Conservation (phyloP, 2,113 vertebrate species). For the Pica pica region DNA sequence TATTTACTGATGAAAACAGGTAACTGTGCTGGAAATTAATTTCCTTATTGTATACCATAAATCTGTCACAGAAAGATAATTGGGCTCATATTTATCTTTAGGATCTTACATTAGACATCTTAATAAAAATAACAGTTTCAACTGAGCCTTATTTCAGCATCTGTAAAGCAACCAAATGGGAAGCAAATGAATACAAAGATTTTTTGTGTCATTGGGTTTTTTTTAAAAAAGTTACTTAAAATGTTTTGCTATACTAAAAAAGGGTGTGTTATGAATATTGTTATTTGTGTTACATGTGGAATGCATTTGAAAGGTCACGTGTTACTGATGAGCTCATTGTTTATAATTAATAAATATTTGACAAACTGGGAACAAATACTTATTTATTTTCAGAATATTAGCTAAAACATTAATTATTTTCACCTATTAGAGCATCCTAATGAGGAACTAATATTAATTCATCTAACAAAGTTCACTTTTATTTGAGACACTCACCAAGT, state of each 20-base stretch:
- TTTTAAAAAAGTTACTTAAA: background rate
- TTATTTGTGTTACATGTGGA: background rate
- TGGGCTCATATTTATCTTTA: background rate
- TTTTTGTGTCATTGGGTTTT: background rate
- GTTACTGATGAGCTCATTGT: background rate
- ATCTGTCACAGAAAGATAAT: background rate
- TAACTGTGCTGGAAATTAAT: background rate
- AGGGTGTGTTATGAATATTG: background rate
- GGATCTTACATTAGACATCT: background rate
- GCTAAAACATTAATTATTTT: conserved; percentile 61
- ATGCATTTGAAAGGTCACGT: background rate
- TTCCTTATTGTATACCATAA: background rate
- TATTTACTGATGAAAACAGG: background rate
- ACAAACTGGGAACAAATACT: conserved; percentile 20
- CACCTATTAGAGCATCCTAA: conserved; percentile 42
- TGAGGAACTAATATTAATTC: conserved; percentile 54
- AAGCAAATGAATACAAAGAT: background rate
- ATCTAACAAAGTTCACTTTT: conserved; percentile 59
- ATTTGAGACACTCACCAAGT: conserved; percentile 14
- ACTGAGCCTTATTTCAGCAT: background rate
- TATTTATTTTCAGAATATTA: conserved; percentile 50
- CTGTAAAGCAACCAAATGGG: background rate
- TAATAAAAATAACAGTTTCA: background rate
- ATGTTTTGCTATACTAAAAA: background rate
- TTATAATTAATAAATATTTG: conserved; percentile 37